Evolutionary conservation across 2,888 invertebrate genomes (phyloP), one percentile per base, ranked within the genome.

Genomic region (Lepidonotus clava): DNA sequence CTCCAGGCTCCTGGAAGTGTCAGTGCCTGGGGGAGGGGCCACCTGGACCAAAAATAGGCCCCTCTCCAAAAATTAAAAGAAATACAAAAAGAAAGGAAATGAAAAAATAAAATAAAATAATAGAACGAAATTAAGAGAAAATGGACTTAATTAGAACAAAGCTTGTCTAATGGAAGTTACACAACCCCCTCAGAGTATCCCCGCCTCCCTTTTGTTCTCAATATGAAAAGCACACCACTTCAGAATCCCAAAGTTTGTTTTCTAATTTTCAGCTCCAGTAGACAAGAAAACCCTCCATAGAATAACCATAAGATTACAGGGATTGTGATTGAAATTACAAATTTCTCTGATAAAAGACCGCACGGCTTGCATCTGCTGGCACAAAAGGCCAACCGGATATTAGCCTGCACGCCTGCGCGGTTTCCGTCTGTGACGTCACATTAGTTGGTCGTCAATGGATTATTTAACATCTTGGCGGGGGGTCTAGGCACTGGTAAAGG

Each of bases 321-420:
- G 32, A 61, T 61, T 61, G 24, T 28, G 61, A 61, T 61, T 61
- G 61, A 61, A 61, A 61, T 61, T n/a, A 61, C 61, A 61, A 28
- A 61, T n/a, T 28, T 14, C 11, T 24, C 28, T 28, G 32, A 61
- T 61, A 61, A 61, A 56, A 61, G 61, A 1, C 61, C 61, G 4
- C 28, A 11, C 61, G 24, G 32, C 28, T 11, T 28, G 61, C 61
- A 61, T 24, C 11, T n/a, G 28, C 61, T 24, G 2, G 28, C 28
- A 61, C 61, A 61, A 61, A 28, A 28, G 28, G 14, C 61, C 61
- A 61, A 32, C 61, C 28, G 61, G 61, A 61, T 61, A 61, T 61
- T n/a, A 61, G 32, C 61, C 4, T 61, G 21, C 28, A 61, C 61
- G 61, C 53, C 18, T 53, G 53, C 53, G 53, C 11, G 18, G 53